These are phyloP conservation scores for Sycobia sp. DNA, from an alignment of 1,140 invertebrate genomes.

Conservation along the genomic window DNA sequence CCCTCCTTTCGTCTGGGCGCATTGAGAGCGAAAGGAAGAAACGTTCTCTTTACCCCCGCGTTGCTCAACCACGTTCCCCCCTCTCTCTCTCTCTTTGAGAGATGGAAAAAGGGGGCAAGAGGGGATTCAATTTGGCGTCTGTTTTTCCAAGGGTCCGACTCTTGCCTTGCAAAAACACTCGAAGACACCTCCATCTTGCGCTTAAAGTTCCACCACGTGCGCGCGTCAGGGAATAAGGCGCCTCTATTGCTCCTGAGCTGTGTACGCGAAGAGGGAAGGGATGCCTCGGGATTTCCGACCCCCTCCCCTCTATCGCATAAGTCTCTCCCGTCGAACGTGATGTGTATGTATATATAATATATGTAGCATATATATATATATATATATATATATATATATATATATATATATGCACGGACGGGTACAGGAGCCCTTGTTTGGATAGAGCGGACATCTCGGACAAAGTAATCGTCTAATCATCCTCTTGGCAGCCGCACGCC, in stretches of 20 bases:
- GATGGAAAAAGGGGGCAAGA: constrained; percentile 38
- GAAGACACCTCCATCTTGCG: constrained; percentile 61
- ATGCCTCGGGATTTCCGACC: constrained; percentile 5
- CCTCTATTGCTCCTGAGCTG: background rate
- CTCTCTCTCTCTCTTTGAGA: constrained; percentile 34
- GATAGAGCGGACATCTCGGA: constrained; percentile 28
- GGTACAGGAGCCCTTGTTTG: constrained; percentile 25
- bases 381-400: background rate
- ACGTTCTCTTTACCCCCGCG: no score
- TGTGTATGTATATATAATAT: no score
- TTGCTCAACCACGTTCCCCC: no score
- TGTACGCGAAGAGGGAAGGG: no score
- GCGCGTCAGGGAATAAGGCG: constrained; percentile 3
- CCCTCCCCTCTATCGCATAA: background rate
- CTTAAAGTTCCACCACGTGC: constrained; percentile 16
- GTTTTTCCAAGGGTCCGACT: constrained; percentile 64
- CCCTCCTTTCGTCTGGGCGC: no score
- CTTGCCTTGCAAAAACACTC: constrained; percentile 62
- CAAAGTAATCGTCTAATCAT: constrained; percentile 36
- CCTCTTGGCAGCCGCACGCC: constrained; percentile 13
- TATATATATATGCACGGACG: background rate
- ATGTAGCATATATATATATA: no score
- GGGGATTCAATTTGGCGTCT: constrained; percentile 62
- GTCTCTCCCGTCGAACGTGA: no score
- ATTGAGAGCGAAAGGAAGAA: constrained; percentile 30